A percentile compares a stretch with the other conserved stretches of the same genome.
These are phyloP conservation scores for Pissodes strobi DNA, from an alignment of 1,140 invertebrate genomes.

Conservation along the genomic window DNA sequence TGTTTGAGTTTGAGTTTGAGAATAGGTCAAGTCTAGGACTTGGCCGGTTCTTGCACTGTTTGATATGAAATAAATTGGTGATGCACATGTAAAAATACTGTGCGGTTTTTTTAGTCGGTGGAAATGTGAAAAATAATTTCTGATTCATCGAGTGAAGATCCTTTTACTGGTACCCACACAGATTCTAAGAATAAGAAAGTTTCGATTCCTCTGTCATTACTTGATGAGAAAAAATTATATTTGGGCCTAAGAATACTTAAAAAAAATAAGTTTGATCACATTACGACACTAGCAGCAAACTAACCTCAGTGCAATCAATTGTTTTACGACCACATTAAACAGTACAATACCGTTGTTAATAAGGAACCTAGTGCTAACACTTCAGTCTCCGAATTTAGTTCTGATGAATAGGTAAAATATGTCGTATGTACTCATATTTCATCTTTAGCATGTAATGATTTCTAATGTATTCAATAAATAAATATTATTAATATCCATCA, in stretches of 20 bases:
- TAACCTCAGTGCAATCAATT: constrained; percentile 9
- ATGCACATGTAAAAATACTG: no score
- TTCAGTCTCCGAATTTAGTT: constrained; percentile 7
- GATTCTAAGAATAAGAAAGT: constrained; percentile 9
- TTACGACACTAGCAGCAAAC: constrained; percentile 17
- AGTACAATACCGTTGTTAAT: not conserved
- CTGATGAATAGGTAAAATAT: constrained; percentile 6
- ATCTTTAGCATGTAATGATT: not conserved
- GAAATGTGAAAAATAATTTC: not conserved
- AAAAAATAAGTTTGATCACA: constrained; percentile 25
- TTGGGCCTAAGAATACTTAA: not conserved
- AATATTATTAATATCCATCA: no score
- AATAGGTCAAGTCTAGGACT: no score
- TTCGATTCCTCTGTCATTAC: not conserved
- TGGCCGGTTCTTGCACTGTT: no score
- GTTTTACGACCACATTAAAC: constrained; percentile 15
- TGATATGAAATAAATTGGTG: no score
- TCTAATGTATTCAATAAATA: not conserved
- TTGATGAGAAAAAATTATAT: constrained; percentile 21
- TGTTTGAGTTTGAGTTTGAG: no score
- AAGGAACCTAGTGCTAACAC: not conserved
- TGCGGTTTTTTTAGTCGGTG: not conserved
- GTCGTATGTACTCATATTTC: not conserved
- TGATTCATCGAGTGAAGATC: constrained; percentile 1
- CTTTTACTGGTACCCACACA: not conserved